Percentiles rank a stretch among this genome's conserved stretches.
Conservation (phyloP, 2,888 invertebrate genomes). For the Eutolmus rufibarbis region DNA sequence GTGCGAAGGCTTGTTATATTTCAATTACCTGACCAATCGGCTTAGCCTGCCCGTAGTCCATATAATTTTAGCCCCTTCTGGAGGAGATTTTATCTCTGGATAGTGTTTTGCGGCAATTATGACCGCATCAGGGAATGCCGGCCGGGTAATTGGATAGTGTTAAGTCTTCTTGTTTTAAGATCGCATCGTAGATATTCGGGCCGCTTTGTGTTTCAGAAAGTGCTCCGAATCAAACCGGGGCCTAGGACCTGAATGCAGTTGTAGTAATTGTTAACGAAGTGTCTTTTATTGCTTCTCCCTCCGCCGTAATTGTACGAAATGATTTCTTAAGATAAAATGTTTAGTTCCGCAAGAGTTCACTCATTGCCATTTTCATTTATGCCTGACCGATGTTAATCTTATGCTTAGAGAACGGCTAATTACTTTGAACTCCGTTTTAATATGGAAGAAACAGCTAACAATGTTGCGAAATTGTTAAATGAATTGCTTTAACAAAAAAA, state of each 20-base stretch:
- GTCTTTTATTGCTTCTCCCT: background rate
- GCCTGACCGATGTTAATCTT: background rate
- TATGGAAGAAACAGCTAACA: background rate
- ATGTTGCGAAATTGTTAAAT: background rate
- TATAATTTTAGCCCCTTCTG: background rate
- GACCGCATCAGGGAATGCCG: background rate
- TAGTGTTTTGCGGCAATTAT: slow-evolving; percentile 1
- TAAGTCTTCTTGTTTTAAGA: background rate
- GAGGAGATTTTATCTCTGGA: background rate
- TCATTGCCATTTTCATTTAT: background rate
- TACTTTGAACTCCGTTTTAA: background rate
- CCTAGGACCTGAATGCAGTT: background rate
- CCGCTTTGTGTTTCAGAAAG: background rate
- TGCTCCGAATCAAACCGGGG: background rate
- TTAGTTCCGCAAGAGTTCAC: background rate
- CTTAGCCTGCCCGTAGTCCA: background rate
- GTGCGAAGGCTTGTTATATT: slow-evolving; percentile 11
- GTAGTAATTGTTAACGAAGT: background rate
- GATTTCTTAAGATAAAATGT: background rate
- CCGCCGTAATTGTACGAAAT: background rate
- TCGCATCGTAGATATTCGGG: background rate
- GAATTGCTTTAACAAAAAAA: background rate
- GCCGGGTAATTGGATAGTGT: background rate
- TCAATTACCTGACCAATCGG: slow-evolving; percentile 10
- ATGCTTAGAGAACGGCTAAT: background rate